Percentiles rank a stretch among this genome's conserved stretches.
phyloP scores from a whole-genome alignment of 2,888 invertebrate species.

The Tetragonisca angustula region DNA sequence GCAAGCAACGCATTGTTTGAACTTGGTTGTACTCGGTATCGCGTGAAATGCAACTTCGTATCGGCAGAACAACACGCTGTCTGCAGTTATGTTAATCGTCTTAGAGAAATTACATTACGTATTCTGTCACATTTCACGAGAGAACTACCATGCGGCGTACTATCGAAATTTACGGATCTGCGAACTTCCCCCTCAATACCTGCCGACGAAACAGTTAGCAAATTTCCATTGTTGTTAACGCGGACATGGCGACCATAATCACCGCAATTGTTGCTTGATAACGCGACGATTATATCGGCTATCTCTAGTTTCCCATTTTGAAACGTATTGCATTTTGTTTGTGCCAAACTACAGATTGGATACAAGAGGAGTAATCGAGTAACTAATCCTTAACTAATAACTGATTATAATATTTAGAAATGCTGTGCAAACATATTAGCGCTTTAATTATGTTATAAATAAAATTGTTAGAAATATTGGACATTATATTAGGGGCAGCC shows the following conservation, averaged over 20 bases:
- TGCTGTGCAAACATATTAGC: no score
- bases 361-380: no score
- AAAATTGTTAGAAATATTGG: no score
- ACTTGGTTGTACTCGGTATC: conserved; percentile 14
- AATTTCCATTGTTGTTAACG: conserved; percentile 18
- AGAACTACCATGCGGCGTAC: conserved; percentile 33
- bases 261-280: background rate
- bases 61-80: conserved; percentile 44
- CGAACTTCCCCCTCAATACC: conserved; percentile 4
- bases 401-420: no score
- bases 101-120: conserved; percentile 73
- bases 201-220: background rate
- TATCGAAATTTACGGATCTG: conserved; percentile 41
- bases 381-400: no score
- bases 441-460: no score
- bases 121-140: conserved; percentile 68
- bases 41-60: conserved; percentile 21
- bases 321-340: no score
- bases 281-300: background rate
- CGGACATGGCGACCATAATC: background rate
- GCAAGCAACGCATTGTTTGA: background rate
- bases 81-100: conserved; percentile 68
- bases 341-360: no score
- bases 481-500: no score
- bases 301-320: background rate